A percentile compares a stretch with the other conserved stretches of the same genome.
Conservation (phyloP, 1,140 invertebrate species). For the Proales similis region DNA sequence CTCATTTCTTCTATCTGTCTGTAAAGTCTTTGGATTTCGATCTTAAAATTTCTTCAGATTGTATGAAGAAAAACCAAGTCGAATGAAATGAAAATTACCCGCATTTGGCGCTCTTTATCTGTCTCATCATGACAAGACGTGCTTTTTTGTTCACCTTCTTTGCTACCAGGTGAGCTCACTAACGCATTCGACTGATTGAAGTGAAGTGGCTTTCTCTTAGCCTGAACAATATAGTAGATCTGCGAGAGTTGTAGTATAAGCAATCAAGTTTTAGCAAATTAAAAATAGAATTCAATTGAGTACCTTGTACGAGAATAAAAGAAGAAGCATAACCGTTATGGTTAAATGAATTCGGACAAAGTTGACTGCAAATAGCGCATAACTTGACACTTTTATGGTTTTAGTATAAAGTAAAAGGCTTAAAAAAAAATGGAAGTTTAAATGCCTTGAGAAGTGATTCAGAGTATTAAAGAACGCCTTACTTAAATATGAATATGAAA, state of each 20-base stretch:
- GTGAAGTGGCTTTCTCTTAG: constrained; percentile 23
- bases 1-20: constrained; percentile 37
- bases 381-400: constrained; percentile 32
- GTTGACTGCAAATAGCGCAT: constrained; percentile 30
- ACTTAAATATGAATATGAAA: constrained; percentile 34
- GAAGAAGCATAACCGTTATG: constrained; percentile 25
- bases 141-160: constrained; percentile 37
- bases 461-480: not conserved
- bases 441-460: too few relatives aligned
- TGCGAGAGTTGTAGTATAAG: not conserved
- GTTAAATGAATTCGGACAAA: constrained; percentile 37
- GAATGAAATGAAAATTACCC: too few relatives aligned
- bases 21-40: constrained; percentile 28
- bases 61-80: too few relatives aligned
- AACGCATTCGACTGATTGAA: constrained; percentile 1
- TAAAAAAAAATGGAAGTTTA: constrained; percentile 3
- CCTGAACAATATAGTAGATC: constrained; percentile 21
- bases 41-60: not conserved
- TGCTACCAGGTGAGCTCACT: constrained; percentile 7
- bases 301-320: constrained; percentile 36
- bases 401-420: constrained; percentile 30
- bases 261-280: not conserved
- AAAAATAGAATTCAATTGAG: not conserved
- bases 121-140: constrained; percentile 18
- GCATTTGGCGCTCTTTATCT: constrained; percentile 32